A percentile compares a stretch with the other conserved stretches of the same genome.
Conservation (phyloP, 2,113 vertebrate genomes). For the Mobula birostris region DNA sequence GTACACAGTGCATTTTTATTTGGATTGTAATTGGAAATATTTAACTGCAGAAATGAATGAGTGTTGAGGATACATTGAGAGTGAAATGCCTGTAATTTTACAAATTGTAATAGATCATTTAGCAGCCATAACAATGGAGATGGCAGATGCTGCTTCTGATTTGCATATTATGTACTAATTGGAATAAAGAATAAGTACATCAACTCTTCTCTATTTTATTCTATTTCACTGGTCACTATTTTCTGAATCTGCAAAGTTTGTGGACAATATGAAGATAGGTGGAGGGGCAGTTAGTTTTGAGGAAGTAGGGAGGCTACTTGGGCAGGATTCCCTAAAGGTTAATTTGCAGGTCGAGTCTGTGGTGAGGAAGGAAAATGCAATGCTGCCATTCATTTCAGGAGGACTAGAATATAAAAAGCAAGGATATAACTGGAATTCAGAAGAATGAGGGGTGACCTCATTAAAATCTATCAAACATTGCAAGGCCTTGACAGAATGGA, state of each 20-base stretch:
- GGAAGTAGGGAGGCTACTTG: no score
- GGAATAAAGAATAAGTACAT: conserved; percentile 54
- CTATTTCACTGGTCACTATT: not conserved
- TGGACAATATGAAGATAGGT: no score
- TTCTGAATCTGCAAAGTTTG: not conserved
- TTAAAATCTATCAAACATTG: no score
- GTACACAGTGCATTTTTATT: conserved; percentile 51
- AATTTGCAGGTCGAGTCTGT: no score
- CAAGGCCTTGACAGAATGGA: no score
- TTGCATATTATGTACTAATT: conserved; percentile 53
- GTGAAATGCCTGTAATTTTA: conserved; percentile 45
- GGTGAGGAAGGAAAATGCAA: no score
- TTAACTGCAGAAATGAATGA: conserved; percentile 43
- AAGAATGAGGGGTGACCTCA: no score
- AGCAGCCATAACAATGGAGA: conserved; percentile 42
- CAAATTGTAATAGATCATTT: conserved; percentile 45
- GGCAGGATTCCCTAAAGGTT: no score
- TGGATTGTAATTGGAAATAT: conserved; percentile 49
- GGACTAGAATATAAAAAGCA: no score
- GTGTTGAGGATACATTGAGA: conserved; percentile 51
- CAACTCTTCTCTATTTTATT: not conserved
- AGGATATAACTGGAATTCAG: no score
- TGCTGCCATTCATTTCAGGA: no score
- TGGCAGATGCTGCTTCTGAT: conserved; percentile 45
- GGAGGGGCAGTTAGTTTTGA: no score